Evolutionary conservation across 1,140 invertebrate species (phyloP).

Genomic region (Saxidomus purpurata): DNA sequence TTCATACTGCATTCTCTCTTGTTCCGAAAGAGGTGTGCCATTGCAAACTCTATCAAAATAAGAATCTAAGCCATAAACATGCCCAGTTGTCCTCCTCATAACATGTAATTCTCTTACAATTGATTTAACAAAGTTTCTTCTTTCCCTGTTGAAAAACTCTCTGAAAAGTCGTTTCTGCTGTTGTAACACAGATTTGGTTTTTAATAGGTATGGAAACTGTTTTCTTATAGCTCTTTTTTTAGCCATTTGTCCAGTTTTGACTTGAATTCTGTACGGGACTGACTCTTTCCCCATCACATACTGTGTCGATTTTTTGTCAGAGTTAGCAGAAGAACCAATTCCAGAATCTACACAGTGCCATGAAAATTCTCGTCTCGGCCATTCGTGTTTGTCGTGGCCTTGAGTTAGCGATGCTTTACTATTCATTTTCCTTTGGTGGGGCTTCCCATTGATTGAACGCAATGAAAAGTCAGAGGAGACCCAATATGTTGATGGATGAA

Average conservation of each 20-base stretch:
- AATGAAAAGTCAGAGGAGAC: too few species aligned
- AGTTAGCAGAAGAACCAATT: neutral
- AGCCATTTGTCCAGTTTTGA: neutral
- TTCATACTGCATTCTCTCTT: slow-evolving; percentile 44
- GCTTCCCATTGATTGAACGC: too few species aligned
- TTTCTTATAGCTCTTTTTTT: neutral
- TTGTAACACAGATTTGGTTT: neutral
- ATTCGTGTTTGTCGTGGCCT: neutral
- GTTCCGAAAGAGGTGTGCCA: neutral
- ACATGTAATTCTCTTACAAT: neutral
- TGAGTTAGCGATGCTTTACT: too few species aligned
- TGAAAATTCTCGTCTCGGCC: neutral
- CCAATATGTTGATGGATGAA: too few species aligned
- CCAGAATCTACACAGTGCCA: neutral
- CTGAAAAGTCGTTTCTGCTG: neutral
- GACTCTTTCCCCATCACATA: too few species aligned
- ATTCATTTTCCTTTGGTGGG: too few species aligned
- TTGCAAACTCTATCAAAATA: slow-evolving; percentile 21
- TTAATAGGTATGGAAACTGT: neutral
- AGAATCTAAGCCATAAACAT: slow-evolving; percentile 3
- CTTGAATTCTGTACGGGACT: too few species aligned
- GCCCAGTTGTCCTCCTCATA: neutral
- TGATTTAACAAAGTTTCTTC: neutral
- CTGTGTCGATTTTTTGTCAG: too few species aligned
- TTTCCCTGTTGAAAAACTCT: neutral